Base-by-base conservation (phyloP, 2,797 vertebrate species). In the Tiaroga cobitis region DNA sequence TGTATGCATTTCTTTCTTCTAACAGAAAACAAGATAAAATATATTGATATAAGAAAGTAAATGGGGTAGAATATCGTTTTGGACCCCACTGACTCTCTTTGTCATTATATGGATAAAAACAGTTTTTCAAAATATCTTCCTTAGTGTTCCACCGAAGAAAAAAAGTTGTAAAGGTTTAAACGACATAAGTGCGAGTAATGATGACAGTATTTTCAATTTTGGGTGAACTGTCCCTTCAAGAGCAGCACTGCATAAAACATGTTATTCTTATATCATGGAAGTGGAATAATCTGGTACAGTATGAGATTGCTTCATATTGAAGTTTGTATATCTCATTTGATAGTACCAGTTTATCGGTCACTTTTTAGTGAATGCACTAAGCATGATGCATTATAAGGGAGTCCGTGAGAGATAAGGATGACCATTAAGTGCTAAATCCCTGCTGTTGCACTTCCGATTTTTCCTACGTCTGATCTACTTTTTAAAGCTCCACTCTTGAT, bases 251-350 rank as follows among this genome's bases (percentile, higher is more conserved):
- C 80, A n/a, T 79, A 78, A 78, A 76, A 88, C 68, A 83, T 70
- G 49, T 82, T 82, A 87, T 86, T 21, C 32, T 46, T 41, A 59
- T 21, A 84, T 83, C 77, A 70, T 84, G 69, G 74, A 85, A 82
- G 82, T 83, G 86, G 76, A 83, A 59, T 84, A 32, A 85, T 83
- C 56, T 90, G 87, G 87, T 88, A 88, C 73, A 81, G 63, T 39
- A 43, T 82, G 43, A 87, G 68, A 73, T 80, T 85, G 77, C 91
- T 91, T 91, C 91, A 91, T 90, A 90, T 91, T 91, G 91, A 91
- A 91, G 90, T 87, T 85, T 59, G 15, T 82, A 73, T 73, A 43
- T 87, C 69, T 80, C 43, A 59, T 85, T 83, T 86, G 51, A 78
- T 87, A 63, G 80, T 85, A 83, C 76, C 83, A 77, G 69, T 83